phyloP scores from a whole-genome alignment of 2,113 vertebrate species.

The Toxotes chatareus region DNA sequence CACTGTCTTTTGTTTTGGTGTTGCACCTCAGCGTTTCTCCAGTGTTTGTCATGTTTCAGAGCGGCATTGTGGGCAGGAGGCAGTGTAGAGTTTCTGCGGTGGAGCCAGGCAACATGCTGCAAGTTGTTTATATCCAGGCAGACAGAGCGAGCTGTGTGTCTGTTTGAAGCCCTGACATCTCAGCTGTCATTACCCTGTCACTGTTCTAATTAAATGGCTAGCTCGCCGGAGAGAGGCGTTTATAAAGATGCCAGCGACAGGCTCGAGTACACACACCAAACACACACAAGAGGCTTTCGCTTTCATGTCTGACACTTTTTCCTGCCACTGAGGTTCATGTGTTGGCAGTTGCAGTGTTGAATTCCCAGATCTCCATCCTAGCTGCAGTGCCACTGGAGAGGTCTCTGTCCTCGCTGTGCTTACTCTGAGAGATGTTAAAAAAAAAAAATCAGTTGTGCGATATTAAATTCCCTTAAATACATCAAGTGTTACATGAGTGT shows the following conservation, averaged over 20 bases:
- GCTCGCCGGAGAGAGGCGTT: constrained; percentile 67
- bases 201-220: constrained; percentile 80
- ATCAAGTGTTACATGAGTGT: constrained; percentile 24
- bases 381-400: constrained; percentile 57
- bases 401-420: constrained; percentile 32
- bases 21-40: constrained; percentile 55
- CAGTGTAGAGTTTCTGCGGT: constrained; percentile 73
- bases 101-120: constrained; percentile 68
- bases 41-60: constrained; percentile 61
- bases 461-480: constrained; percentile 59
- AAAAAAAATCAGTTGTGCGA: constrained; percentile 32
- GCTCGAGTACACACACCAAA: constrained; percentile 47
- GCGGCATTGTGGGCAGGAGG: constrained; percentile 39
- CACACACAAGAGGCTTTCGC: constrained; percentile 63
- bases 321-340: constrained; percentile 66
- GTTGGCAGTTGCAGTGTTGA: constrained; percentile 70
- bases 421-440: constrained; percentile 13
- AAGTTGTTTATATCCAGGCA: constrained; percentile 71
- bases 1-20: constrained; percentile 50
- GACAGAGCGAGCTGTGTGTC: constrained; percentile 71
- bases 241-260: constrained; percentile 73
- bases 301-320: constrained; percentile 75
- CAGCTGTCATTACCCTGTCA: constrained; percentile 83
- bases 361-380: constrained; percentile 63
- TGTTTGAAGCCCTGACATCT: constrained; percentile 70